Evolutionary conservation across 2,797 vertebrate genomes (phyloP), one percentile per base, ranked within the genome.

Genomic region (Cirrhinus molitorella): DNA sequence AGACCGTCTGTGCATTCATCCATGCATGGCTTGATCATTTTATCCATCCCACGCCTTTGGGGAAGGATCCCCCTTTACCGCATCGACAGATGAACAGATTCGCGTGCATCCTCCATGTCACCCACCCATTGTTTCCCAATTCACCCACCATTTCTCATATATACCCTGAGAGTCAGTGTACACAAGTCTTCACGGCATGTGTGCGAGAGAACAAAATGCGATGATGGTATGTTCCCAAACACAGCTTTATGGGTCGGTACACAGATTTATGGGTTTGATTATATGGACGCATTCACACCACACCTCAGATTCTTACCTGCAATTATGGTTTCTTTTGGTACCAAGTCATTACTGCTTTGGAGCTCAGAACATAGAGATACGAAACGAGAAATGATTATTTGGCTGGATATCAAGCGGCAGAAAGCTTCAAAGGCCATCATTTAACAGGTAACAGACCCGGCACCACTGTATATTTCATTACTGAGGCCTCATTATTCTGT

Each of bases 1-100:
- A 90, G 83, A 47, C 88, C 90, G 88, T 88, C 87, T 89, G 88
- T 89, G 89, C 92, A 91, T 85, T 90, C 93, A 91, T 93, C 90
- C 92, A 92, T 92, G 91, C 89, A 88, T 91, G 91, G 91, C 70
- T 91, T 57, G 45, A 68, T 72, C 65, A 88, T 79, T 57, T 57
- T 78, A 86, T 86, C 88, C 88, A 81, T 80, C 83, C 87, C 65
- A 12, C 65, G 43, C 90, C 87, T 91, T 76, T 55, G 45, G 75
- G 70, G 74, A 86, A 90, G 83, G 87, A 89, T 88, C 86, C 63
- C 80, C 70, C 23, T 49, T 31, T 61, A 23, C 31, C 10, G 23
- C 43, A 70, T 80, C 7, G 34, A 37, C 23, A 37, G 34, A 23
- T 3, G n/a, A 5, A 23, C 21, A 51, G 51, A n/a, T 59, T 16